Percentiles rank a stretch among this genome's conserved stretches.
Conservation (phyloP, 1,140 invertebrate genomes). For the Batillaria attramentaria region DNA sequence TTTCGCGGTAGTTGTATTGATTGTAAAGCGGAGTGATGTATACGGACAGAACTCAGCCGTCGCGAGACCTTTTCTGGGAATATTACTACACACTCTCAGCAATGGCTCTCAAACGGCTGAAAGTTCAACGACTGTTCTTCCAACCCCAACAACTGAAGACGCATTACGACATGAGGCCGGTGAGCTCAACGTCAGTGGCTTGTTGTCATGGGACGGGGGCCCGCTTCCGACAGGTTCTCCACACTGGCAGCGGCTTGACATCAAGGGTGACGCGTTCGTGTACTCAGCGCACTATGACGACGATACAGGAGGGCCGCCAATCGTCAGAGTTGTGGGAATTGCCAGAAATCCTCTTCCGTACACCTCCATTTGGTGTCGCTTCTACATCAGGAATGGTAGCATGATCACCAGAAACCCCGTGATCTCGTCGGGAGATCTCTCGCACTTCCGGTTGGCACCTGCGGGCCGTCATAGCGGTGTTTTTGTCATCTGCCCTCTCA, state of each 20-base stretch:
- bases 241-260: not conserved
- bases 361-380: not conserved
- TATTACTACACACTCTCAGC: no score
- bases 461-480: not conserved
- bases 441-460: not conserved
- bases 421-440: not conserved
- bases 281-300: not conserved
- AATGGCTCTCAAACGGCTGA: no score
- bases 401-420: not conserved
- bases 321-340: not conserved
- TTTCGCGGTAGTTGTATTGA: no score
- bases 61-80: no score
- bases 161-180: no score
- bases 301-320: not conserved
- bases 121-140: no score
- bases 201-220: no score
- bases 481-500: slow-evolving; percentile 14
- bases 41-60: no score
- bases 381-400: not conserved
- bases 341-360: not conserved
- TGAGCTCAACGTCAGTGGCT: no score
- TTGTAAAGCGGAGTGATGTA: no score
- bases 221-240: no score
- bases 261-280: not conserved
- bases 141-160: no score